Percentiles rank a stretch among this genome's conserved stretches.
These are phyloP conservation scores for Zhuqinia jingwanae DNA, from an alignment of 2,888 invertebrate species.

Conservation along the genomic window DNA sequence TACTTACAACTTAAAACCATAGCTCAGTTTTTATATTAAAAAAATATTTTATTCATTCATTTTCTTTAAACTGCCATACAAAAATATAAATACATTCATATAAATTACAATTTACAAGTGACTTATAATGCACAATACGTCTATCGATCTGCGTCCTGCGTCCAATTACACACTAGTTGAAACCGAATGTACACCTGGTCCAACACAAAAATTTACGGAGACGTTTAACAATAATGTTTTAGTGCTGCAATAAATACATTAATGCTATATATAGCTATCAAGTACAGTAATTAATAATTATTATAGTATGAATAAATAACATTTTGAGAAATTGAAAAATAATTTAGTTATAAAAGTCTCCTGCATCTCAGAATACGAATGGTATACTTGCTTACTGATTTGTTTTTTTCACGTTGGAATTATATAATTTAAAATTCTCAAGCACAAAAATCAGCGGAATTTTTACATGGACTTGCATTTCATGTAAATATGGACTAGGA, in stretches of 20 bases:
- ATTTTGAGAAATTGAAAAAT: no score
- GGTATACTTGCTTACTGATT: background rate
- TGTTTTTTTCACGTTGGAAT: no score
- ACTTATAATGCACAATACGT: background rate
- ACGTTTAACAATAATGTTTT: no score
- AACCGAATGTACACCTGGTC: no score
- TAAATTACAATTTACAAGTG: background rate
- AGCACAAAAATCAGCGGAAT: background rate
- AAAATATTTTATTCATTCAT: no score
- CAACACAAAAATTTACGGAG: no score
- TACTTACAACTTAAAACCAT: no score
- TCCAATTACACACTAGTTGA: no score
- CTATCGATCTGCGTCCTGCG: no score
- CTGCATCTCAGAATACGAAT: background rate
- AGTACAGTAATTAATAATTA: background rate
- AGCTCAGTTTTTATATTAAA: no score
- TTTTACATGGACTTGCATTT: slow-evolving; percentile 45
- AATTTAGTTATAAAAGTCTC: background rate
- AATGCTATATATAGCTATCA: background rate
- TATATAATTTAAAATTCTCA: no score
- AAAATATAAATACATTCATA: slow-evolving; percentile 48
- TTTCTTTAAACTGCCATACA: slow-evolving; percentile 8
- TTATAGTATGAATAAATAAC: background rate
- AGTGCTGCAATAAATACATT: background rate
- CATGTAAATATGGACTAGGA: slow-evolving; percentile 71